Evolutionary conservation across 2,797 vertebrate genomes (phyloP), one percentile per base, ranked within the genome.

Genomic region (Botia kubotai): DNA sequence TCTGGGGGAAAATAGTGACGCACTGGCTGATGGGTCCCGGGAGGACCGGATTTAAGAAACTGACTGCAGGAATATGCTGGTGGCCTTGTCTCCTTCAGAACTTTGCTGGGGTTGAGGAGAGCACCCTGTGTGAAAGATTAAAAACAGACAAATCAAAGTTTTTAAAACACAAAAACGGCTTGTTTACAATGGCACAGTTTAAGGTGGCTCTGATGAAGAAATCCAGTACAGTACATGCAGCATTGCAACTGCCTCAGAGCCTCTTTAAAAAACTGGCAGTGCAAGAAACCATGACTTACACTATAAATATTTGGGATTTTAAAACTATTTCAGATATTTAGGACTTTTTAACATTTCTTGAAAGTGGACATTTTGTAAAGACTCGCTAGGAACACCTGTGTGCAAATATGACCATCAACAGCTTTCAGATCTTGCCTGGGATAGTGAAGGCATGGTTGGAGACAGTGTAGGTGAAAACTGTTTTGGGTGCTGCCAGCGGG

Each of bases 381-480:
- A 29, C 23, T 29, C 16, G 23, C 11, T 58, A 12, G 1, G 1
- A 4, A 63, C 60, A 33, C 26, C 17, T 19, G 26, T 52, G 50
- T 29, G 53, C 6, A 68, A 50, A 55, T 23, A 13, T 16, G 1
- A 55, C 50, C 7, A 46, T 50, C 19, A 12, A 39, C 6, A 17
- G 66, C 21, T 55, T 48, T 55, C 29, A 81, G 50, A 66, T 63
- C 80, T 62, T 80, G 95, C 95, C 94, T 96, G 95, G 74, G 93
- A 93, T 89, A 95, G 94, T 87, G 95, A 95, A 84, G 93, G 94
- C 89, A 95, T 90, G 74, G 94, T 94, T 80, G 95, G 94, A 87
- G 95, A 95, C 91, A 95, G 90, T 86, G 93, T 94, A 87, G 95
- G 95, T 75, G 94, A 95, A 83, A 95, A 95, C 92, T 94, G 95